These are phyloP conservation scores for Noctuana brunneofusca DNA, from an alignment of 2,888 invertebrate genomes.

Conservation along the genomic window DNA sequence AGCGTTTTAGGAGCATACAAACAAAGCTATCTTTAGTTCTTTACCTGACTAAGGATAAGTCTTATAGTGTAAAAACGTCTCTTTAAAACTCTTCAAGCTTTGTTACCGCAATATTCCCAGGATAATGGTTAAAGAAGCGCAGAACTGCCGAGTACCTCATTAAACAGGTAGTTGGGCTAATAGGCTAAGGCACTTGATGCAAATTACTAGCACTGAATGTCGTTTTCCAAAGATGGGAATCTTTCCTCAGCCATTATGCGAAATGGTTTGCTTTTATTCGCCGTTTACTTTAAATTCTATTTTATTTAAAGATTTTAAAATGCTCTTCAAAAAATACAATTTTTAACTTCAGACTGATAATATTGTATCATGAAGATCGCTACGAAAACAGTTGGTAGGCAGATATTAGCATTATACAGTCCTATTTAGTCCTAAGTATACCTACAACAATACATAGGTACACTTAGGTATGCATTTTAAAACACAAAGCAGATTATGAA, in stretches of 20 bases:
- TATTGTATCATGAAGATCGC: too few species aligned
- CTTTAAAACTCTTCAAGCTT: conserved; percentile 11
- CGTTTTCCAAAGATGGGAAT: conserved; percentile 29
- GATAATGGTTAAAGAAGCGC: conserved; percentile 30
- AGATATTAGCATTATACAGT: too few species aligned
- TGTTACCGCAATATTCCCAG: conserved; percentile 31
- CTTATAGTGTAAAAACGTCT: conserved; percentile 21
- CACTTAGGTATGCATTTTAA: neutral
- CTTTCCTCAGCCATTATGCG: conserved; percentile 17
- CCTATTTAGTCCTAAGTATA: too few species aligned
- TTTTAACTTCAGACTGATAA: neutral
- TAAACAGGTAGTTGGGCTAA: conserved; percentile 34
- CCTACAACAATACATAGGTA: too few species aligned
- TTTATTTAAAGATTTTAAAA: neutral
- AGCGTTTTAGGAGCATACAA: neutral
- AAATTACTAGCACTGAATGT: conserved; percentile 31
- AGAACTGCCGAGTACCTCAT: conserved; percentile 30
- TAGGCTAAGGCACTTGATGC: conserved; percentile 33
- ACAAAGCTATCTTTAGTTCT: conserved; percentile 15
- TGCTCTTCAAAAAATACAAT: neutral
- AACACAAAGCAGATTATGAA: neutral
- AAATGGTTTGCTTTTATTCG: conserved; percentile 17
- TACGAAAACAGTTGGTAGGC: too few species aligned
- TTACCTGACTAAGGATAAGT: conserved; percentile 13
- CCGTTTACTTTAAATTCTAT: neutral